Conservation (phyloP, 2,797 vertebrate species). For the Malacoraja senta region DNA sequence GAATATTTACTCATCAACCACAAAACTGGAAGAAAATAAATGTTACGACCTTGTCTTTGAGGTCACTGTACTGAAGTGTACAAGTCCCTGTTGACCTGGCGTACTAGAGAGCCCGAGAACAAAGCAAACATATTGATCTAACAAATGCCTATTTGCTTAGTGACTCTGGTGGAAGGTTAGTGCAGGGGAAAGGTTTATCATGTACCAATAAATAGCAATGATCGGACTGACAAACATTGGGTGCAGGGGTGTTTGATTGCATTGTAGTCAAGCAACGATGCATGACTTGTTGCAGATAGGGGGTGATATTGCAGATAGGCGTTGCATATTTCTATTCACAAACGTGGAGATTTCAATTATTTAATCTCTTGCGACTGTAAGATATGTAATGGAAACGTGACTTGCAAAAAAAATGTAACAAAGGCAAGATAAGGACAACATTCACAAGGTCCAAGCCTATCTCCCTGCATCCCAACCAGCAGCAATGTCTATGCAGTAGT, state of each 20-base stretch:
- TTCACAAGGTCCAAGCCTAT: not conserved
- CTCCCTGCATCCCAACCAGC: not conserved
- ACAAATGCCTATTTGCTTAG: not conserved
- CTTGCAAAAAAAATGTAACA: not conserved
- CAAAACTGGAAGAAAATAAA: slow-evolving; percentile 11
- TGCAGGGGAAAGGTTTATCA: not conserved
- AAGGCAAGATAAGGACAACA: not conserved
- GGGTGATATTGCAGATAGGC: not conserved
- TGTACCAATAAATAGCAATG: not conserved
- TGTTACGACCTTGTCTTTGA: slow-evolving; percentile 37
- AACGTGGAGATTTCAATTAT: not conserved
- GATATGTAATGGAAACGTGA: not conserved
- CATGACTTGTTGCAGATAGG: slow-evolving; percentile 9
- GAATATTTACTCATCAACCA: not conserved
- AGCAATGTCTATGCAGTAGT: not conserved
- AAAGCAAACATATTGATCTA: not conserved
- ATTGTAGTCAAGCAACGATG: not conserved
- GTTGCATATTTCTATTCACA: not conserved
- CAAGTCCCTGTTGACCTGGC: not conserved
- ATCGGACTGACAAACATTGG: not conserved
- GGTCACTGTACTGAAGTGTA: slow-evolving; percentile 37
- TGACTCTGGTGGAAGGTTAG: not conserved
- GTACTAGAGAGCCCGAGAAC: fast-evolving
- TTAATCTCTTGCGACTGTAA: not conserved
- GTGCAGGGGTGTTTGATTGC: not conserved